Conservation (phyloP, 2,113 vertebrate genomes). For the Eretmochelys imbricata region DNA sequence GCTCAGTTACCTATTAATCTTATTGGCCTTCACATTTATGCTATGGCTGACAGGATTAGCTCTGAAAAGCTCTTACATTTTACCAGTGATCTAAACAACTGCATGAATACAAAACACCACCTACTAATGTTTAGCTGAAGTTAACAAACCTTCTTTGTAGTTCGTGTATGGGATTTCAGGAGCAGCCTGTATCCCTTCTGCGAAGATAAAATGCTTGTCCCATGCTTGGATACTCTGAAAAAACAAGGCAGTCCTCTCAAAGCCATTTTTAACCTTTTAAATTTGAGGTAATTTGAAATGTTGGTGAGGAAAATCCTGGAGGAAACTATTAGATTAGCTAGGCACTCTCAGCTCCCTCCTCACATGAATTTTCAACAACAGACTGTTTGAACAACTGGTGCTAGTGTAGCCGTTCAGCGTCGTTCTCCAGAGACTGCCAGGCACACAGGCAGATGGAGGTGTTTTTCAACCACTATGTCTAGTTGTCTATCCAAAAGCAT, state of each 20-base stretch:
- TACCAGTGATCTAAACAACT: slow-evolving; percentile 48
- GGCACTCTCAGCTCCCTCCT: not conserved
- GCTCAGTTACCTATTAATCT: slow-evolving; percentile 2
- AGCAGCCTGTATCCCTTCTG: not conserved
- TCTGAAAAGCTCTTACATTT: slow-evolving; percentile 45
- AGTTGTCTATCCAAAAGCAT: not conserved
- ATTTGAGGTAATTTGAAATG: not conserved
- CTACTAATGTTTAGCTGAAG: not conserved
- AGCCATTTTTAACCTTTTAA: not conserved
- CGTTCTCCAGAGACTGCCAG: not conserved
- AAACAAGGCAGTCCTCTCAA: not conserved
- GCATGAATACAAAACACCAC: slow-evolving; percentile 16
- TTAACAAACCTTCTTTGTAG: slow-evolving; percentile 26
- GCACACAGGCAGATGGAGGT: not conserved
- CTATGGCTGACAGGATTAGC: slow-evolving; percentile 48
- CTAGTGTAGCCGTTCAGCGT: too few species aligned
- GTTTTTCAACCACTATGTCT: not conserved
- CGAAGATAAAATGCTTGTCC: not conserved
- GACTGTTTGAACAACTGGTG: not conserved
- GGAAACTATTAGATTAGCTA: not conserved
- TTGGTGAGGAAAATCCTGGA: not conserved
- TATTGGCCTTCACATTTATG: slow-evolving; percentile 26
- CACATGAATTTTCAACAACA: not conserved
- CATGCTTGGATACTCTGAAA: not conserved
- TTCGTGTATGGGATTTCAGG: not conserved